Conservation (phyloP, 1,140 invertebrate species). For the Parapsyche elsis region DNA sequence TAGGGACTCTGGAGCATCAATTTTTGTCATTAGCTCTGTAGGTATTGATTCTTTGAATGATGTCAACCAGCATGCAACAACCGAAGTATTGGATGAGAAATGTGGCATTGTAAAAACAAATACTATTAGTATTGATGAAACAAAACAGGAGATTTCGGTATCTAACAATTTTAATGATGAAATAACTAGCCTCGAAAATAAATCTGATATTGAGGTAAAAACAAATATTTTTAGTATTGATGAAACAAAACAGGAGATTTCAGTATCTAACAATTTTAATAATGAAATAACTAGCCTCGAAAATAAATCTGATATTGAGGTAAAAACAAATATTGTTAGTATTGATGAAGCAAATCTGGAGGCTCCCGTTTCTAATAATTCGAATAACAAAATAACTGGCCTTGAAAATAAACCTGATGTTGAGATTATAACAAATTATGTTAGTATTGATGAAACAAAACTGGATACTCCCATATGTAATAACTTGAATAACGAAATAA, state of each 20-base stretch:
- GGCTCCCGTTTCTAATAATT: too few relatives aligned
- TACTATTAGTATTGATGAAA: neutral
- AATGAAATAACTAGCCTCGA: too few relatives aligned
- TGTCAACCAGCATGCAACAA: neutral
- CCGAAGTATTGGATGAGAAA: neutral
- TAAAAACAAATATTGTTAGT: neutral
- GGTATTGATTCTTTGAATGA: neutral
- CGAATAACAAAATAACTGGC: too few relatives aligned
- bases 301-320: too few relatives aligned
- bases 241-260: neutral
- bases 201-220: neutral
- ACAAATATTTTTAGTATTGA: neutral
- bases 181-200: too few relatives aligned
- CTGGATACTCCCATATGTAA: neutral
- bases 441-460: neutral
- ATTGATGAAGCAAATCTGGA: neutral
- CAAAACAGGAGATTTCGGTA: neutral
- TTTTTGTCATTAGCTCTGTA: conserved; percentile 39
- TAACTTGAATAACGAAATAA: too few relatives aligned
- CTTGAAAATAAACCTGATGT: too few relatives aligned
- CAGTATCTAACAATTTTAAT: too few relatives aligned
- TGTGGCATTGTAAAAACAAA: neutral
- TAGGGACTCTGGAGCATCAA: conserved; percentile 39
- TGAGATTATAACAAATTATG: neutral
- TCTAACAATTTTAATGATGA: too few relatives aligned